A percentile compares a stretch with the other conserved stretches of the same genome.
Evolutionary conservation across 2,797 vertebrate species (phyloP).

Genomic region (Protosalanx chinensis): DNA sequence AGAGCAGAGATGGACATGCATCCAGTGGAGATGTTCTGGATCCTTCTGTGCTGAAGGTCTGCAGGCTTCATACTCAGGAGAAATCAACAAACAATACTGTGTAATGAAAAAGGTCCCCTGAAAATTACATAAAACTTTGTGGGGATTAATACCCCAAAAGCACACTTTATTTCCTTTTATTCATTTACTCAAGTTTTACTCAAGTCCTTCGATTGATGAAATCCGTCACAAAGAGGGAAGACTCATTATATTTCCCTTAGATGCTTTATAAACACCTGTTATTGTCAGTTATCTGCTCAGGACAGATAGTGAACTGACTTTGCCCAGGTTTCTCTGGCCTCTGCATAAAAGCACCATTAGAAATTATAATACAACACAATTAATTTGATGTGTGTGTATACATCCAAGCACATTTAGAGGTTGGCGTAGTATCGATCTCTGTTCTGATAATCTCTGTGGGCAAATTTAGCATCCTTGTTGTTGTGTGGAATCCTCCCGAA

Average conservation of each 20-base stretch:
- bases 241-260: conserved; percentile 24
- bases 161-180: conserved; percentile 5
- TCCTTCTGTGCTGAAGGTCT: conserved; percentile 6
- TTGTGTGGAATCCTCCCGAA: conserved; percentile 91
- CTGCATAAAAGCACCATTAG: conserved; percentile 24
- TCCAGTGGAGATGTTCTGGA: conserved; percentile 12
- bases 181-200: not conserved
- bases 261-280: conserved; percentile 1
- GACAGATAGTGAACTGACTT: not conserved
- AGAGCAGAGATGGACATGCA: not conserved
- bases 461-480: conserved; percentile 82
- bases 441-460: conserved; percentile 84
- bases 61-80: conserved; percentile 19
- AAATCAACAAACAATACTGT: conserved; percentile 22
- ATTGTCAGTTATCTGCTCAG: conserved; percentile 15
- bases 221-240: conserved; percentile 9
- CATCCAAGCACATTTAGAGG: conserved; percentile 68
- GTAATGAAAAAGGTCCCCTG: conserved; percentile 24
- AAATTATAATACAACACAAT: conserved; percentile 1
- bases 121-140: conserved; percentile 17
- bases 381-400: not conserved
- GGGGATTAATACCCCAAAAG: conserved; percentile 17
- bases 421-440: conserved; percentile 85
- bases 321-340: conserved; percentile 4
- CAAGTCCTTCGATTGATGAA: conserved; percentile 3